Evolutionary conservation across 92 coral and sea anemone species (phyloP), one percentile per base, ranked within the genome.

Genomic region (Bergia puertoricense): DNA sequence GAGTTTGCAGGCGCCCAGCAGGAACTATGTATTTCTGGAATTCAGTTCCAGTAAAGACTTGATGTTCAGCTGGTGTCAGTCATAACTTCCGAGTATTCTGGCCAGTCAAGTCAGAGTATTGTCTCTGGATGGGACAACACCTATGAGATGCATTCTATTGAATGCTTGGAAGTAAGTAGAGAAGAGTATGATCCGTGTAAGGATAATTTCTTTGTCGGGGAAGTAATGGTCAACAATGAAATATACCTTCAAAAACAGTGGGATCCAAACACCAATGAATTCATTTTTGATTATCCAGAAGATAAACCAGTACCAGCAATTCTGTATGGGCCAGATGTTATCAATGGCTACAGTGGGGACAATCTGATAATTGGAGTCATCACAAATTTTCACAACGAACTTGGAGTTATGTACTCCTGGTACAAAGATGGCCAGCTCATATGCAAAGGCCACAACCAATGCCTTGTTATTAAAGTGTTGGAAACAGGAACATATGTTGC

Each of bases 401-500:
- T 67, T 67, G 73, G 73, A 67, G 73, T 67, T 67, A 67, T 67
- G 73, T 0, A 67, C 73, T 67, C 73, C 73, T 67, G 73, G 38
- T 67, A 67, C 73, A 67, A 67, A 67, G 73, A 67, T 67, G 73
- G 73, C 73, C 73, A 67, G 73, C 1, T 67, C 73, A 67, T 67
- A 67, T 67, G 73, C 10, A 67, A 67, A 67, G 10, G 44, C 18
- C 38, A 88, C 85, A 88, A 88, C 90, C 85, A 88, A 67, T 79
- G 85, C 68, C 84, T 88, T 30, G 30, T 30, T 30, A 88, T 79
- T n/a, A 79, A 79, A 54, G 89, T 86, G 36, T 18, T 37, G 59
- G 90, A 88, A 67, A 16, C 65, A 57, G 90, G 90, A 18, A 88
- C 78, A 39, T 88, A 88, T 78, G 44, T 5, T 44, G 62, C 68